A percentile compares a stretch with the other conserved stretches of the same genome.
Conservation (phyloP, 1,140 invertebrate species). For the Macrosteles quadrilineatus region DNA sequence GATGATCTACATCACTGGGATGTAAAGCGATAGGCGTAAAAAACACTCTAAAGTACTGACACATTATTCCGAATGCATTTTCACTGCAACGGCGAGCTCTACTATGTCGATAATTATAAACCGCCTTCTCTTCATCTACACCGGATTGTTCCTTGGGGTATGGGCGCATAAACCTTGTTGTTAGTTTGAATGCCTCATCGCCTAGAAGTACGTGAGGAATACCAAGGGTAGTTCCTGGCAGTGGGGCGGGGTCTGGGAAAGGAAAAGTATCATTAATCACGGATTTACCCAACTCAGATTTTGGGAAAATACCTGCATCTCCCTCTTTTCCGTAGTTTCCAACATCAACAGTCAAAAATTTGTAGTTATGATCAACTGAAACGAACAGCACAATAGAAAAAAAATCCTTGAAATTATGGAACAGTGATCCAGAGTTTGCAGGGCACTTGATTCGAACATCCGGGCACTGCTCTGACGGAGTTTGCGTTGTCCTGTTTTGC, state of each 20-base stretch:
- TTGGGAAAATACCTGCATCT: not conserved
- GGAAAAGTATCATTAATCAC: not conserved
- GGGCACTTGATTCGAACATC: not conserved
- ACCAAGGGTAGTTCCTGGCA: slow-evolving; percentile 40
- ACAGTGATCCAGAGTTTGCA: not conserved
- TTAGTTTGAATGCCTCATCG: slow-evolving; percentile 49
- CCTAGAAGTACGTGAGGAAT: slow-evolving; percentile 51
- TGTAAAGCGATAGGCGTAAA: slow-evolving; percentile 45
- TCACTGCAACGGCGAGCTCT: slow-evolving; percentile 42
- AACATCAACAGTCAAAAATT: not conserved
- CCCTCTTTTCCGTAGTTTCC: not conserved
- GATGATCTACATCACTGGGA: slow-evolving; percentile 42
- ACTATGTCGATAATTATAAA: slow-evolving; percentile 43
- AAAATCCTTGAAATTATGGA: not conserved
- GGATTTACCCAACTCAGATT: not conserved
- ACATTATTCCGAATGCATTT: slow-evolving; percentile 40
- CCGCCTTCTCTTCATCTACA: slow-evolving; percentile 37
- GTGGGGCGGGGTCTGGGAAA: slow-evolving; percentile 40
- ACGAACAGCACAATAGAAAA: not conserved
- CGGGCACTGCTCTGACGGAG: no score
- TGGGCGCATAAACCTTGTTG: slow-evolving; percentile 47
- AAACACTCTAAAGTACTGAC: slow-evolving; percentile 37
- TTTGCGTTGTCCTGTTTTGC: no score
- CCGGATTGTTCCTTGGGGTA: slow-evolving; percentile 39
- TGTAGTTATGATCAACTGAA: not conserved